These are phyloP conservation scores for Agrotis puta DNA, from an alignment of 2,888 invertebrate genomes.

Conservation along the genomic window DNA sequence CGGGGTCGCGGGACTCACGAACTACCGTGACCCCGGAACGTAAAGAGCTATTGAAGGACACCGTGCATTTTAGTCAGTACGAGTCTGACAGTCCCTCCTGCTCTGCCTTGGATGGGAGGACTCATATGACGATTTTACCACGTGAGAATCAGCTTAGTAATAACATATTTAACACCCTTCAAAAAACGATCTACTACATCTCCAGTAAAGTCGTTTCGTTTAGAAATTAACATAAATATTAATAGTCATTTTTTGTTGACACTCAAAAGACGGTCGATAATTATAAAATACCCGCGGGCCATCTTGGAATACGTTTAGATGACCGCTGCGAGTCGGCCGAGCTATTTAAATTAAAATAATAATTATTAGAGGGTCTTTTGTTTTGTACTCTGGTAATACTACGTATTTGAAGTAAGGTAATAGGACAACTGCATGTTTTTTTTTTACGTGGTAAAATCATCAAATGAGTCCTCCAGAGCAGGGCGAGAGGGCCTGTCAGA, in stretches of 20 bases:
- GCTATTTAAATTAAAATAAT: slow-evolving; percentile 62
- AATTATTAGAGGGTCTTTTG: slow-evolving; percentile 53
- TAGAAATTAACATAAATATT: slow-evolving; percentile 59
- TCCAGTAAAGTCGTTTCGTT: slow-evolving; percentile 35
- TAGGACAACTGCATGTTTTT: slow-evolving; percentile 2
- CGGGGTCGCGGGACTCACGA: no score
- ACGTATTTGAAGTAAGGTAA: not conserved
- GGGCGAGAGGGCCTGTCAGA: no score
- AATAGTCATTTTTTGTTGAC: slow-evolving; percentile 62
- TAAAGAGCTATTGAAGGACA: no score
- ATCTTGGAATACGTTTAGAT: slow-evolving; percentile 42
- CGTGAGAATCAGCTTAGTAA: not conserved
- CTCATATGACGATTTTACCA: no score
- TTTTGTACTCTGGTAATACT: slow-evolving; percentile 30
- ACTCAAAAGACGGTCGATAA: slow-evolving; percentile 48
- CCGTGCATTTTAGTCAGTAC: no score
- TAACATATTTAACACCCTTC: not conserved
- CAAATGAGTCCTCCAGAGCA: no score
- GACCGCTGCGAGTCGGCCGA: slow-evolving; percentile 41
- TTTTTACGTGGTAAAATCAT: no score
- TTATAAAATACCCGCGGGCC: slow-evolving; percentile 55
- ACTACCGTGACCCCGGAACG: no score
- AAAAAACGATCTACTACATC: not conserved
- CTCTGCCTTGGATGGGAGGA: no score
- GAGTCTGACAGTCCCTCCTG: no score